Conservation (phyloP, 2,888 invertebrate genomes). For the Aspidiotus rigidus region DNA sequence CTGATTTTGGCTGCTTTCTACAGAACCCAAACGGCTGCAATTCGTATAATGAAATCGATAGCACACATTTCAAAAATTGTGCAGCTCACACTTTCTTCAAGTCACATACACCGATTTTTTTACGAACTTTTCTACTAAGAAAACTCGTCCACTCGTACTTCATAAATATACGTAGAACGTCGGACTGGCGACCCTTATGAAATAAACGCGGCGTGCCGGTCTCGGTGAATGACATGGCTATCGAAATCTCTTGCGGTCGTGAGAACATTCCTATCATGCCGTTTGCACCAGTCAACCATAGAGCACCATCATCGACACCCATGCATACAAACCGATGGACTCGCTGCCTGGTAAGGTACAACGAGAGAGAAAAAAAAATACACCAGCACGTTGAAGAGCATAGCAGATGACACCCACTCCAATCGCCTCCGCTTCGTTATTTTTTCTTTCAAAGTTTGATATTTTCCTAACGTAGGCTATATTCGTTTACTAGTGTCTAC, state of each 20-base stretch:
- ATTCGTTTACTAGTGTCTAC: slow-evolving; percentile 11
- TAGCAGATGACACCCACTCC: slow-evolving; percentile 30
- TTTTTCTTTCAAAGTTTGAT: neutral
- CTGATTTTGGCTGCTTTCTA: too few relatives aligned
- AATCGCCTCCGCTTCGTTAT: slow-evolving; percentile 23
- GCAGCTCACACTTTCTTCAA: too few relatives aligned
- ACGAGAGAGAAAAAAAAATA: slow-evolving; percentile 14
- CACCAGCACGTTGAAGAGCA: slow-evolving; percentile 16
- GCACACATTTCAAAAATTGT: too few relatives aligned
- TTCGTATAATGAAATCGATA: too few relatives aligned
- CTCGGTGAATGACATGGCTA: slow-evolving; percentile 32
- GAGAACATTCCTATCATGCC: slow-evolving; percentile 32
- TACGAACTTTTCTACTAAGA: too few relatives aligned
- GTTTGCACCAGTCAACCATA: slow-evolving; percentile 30
- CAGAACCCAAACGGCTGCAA: too few relatives aligned
- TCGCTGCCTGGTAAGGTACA: neutral
- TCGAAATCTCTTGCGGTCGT: slow-evolving; percentile 27
- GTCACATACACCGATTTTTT: too few relatives aligned
- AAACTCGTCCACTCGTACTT: too few relatives aligned
- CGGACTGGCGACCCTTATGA: slow-evolving; percentile 19
- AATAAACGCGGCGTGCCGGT: slow-evolving; percentile 9
- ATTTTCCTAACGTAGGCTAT: neutral
- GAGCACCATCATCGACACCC: slow-evolving; percentile 31
- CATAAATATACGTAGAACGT: too few relatives aligned
- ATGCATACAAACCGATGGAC: slow-evolving; percentile 18